Evolutionary conservation across 2,797 vertebrate genomes (phyloP), one percentile per base, ranked within the genome.

Genomic region (Hyperoplus lanceolatus): DNA sequence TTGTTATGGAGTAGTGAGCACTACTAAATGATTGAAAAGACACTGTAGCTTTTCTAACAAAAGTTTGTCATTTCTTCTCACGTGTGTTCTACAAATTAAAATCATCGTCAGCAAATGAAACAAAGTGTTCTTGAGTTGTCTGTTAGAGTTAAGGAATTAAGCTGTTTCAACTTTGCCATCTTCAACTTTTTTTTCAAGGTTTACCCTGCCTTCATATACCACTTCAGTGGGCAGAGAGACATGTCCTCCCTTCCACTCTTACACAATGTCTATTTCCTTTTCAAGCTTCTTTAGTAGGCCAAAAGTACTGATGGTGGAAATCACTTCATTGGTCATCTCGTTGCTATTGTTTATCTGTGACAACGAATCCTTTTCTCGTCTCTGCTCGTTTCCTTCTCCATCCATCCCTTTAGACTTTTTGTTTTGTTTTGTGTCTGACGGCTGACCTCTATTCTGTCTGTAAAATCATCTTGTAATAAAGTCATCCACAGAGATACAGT

Each of bases 381-480:
- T 50, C 14, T 5, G 9, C 29, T 55, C n/a, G 8, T 57, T 51
- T 69, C 29, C 8, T 56, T 43, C 54, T 63, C 50, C 55, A 14
- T 75, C 74, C n/a, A 1, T 50, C 60, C 41, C 58, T 60, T 73
- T 42, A 21, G 51, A 29, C 51, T 74, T 54, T 57, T 15, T 56
- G 14, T 29, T 29, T 29, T 29, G 29, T 29, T 67, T 48, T 29
- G n/a, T 29, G 49, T 73, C 54, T 64, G 81, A 78, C n/a, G 13
- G 73, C 46, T 51, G 12, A 42, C 50, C 65, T 74, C 36, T 65
- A 49, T 39, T 82, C 75, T 45, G 59, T 43, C 74, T 56, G 66
- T 58, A 67, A 70, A 74, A 69, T 81, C 12, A 70, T 83, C 53
- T 46, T 73, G 64, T 74, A 68, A 65, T 85, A 61, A 78, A 76